Evolutionary conservation across 2,797 vertebrate species (phyloP).

Genomic region (Apogon talboti): DNA sequence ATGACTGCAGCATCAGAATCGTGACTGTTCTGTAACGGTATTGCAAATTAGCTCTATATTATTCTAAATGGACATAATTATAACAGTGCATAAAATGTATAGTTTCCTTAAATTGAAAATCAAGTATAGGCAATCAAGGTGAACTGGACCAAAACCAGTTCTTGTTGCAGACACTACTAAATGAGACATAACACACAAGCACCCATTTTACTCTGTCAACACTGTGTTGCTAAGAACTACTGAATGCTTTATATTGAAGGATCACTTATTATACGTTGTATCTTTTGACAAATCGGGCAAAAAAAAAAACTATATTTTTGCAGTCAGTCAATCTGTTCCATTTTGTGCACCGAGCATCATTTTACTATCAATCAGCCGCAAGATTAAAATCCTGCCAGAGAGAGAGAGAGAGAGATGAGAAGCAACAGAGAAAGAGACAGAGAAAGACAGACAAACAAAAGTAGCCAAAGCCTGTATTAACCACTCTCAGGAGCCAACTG

Average conservation of each 20-base stretch:
- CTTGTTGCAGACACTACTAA: neutral
- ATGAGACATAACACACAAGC: neutral
- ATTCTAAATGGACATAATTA: neutral
- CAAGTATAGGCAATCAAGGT: neutral
- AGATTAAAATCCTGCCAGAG: slow-evolving; percentile 43
- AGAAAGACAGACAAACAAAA: slow-evolving; percentile 28
- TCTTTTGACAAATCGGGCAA: slow-evolving; percentile 5
- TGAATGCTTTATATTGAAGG: slow-evolving; percentile 4
- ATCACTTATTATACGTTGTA: slow-evolving; percentile 6
- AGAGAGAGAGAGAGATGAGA: slow-evolving; percentile 34
- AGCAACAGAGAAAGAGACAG: slow-evolving; percentile 7
- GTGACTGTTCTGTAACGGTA: neutral
- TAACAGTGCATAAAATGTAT: too few relatives aligned
- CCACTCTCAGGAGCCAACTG: slow-evolving; percentile 58
- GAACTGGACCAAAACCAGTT: slow-evolving; percentile 2
- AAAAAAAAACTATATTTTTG: slow-evolving; percentile 17
- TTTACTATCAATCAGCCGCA: slow-evolving; percentile 27
- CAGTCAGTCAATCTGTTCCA: slow-evolving; percentile 15
- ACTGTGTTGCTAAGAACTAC: neutral
- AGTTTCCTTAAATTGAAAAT: too few relatives aligned
- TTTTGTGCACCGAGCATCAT: slow-evolving; percentile 32
- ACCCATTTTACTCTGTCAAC: slow-evolving; percentile 5
- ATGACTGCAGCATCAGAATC: neutral
- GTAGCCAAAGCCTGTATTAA: slow-evolving; percentile 41
- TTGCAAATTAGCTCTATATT: neutral